Conservation (phyloP, 30 jellyfish, hydroid and myxozoan genomes). For the Phacellophora camtschatica region DNA sequence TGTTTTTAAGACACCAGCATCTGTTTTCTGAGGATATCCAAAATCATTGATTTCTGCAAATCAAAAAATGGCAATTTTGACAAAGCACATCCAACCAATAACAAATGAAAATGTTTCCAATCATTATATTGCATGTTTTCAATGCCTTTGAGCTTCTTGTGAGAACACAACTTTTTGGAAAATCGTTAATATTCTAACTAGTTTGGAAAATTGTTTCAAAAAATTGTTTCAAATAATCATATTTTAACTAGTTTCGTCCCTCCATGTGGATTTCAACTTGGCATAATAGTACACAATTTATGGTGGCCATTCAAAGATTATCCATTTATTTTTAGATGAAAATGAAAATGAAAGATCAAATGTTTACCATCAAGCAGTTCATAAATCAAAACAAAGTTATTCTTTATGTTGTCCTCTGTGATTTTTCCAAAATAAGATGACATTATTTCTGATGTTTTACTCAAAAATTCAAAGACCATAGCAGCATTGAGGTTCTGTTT, state of each 20-base stretch:
- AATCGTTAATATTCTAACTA: too few relatives aligned
- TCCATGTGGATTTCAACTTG: too few relatives aligned
- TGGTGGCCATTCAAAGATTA: too few relatives aligned
- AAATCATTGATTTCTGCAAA: conserved; percentile 85
- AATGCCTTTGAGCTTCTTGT: too few relatives aligned
- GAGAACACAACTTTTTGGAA: too few relatives aligned
- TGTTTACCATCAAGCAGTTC: conserved; percentile 95
- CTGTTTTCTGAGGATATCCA: conserved; percentile 98
- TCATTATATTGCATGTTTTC: too few relatives aligned
- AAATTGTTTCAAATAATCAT: too few relatives aligned
- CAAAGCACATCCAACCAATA: background rate
- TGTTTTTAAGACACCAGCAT: conserved; percentile 86
- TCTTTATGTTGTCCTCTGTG: conserved; percentile 84
- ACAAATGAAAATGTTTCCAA: background rate
- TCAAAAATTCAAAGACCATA: conserved; percentile 91
- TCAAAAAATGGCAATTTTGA: background rate
- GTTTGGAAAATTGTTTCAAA: too few relatives aligned
- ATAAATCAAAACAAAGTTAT: conserved; percentile 84
- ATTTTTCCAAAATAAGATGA: conserved; percentile 86
- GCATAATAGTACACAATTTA: too few relatives aligned
- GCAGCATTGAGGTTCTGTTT: conserved; percentile 92
- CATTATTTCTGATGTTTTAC: conserved; percentile 84
- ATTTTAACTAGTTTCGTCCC: too few relatives aligned
- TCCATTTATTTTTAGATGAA: too few relatives aligned
- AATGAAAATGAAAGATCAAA: too few relatives aligned